phyloP scores from a whole-genome alignment of 2,797 vertebrate species.

The Borostomias antarcticus region DNA sequence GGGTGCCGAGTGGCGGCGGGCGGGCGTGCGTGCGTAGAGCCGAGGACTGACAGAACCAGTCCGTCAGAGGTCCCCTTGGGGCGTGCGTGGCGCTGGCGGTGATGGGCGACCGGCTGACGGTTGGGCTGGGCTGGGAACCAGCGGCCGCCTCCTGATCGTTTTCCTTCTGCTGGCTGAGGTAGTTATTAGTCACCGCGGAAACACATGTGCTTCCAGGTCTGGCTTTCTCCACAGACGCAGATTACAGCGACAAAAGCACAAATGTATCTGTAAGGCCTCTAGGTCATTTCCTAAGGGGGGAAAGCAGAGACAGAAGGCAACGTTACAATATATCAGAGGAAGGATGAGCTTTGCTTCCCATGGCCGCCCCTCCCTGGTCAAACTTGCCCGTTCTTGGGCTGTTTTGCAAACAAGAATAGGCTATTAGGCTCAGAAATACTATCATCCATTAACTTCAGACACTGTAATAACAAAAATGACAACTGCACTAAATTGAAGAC shows the following conservation, averaged over 20 bases:
- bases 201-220: slow-evolving; percentile 85
- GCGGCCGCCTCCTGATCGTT: slow-evolving; percentile 75
- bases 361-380: not conserved
- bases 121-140: slow-evolving; percentile 55
- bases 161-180: slow-evolving; percentile 90
- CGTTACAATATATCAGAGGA: slow-evolving; percentile 35
- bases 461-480: no score
- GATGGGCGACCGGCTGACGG: slow-evolving; percentile 65
- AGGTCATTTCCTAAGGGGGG: slow-evolving; percentile 92
- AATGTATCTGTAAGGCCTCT: slow-evolving; percentile 94
- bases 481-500: not conserved
- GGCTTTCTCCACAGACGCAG: slow-evolving; percentile 72
- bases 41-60: slow-evolving; percentile 88
- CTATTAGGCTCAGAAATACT: no score
- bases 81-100: slow-evolving; percentile 44
- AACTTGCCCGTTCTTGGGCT: not conserved
- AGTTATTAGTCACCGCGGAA: slow-evolving; percentile 87
- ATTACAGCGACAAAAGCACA: slow-evolving; percentile 85
- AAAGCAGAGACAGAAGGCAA: slow-evolving; percentile 55
- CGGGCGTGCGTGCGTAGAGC: slow-evolving; percentile 26
- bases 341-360: slow-evolving; percentile 60
- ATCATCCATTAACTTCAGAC: no score
- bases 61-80: slow-evolving; percentile 81
- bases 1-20: slow-evolving; percentile 52
- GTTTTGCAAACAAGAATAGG: not conserved